Percentiles rank a stretch among this genome's conserved stretches.
These are phyloP conservation scores for Ellobius talpinus DNA, from an alignment of 2,113 vertebrate genomes.

Conservation along the genomic window DNA sequence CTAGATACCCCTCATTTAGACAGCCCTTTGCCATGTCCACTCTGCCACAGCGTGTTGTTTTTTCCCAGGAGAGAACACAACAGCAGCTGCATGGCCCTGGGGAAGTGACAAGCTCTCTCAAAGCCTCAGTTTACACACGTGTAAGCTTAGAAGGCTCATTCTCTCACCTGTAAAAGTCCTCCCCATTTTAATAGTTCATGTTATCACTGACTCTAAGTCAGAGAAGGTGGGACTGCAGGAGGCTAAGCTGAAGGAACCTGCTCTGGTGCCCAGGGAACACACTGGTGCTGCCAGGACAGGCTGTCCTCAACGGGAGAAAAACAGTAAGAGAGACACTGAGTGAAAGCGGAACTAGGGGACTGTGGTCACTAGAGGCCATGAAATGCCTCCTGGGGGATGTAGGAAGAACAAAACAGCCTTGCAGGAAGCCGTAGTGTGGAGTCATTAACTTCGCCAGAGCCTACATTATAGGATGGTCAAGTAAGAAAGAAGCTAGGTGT, in stretches of 20 bases:
- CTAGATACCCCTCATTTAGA: neutral
- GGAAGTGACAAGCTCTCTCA: neutral
- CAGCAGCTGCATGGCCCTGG: neutral
- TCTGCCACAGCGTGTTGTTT: neutral
- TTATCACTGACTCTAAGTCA: neutral
- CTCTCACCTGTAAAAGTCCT: neutral
- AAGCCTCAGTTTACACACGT: neutral
- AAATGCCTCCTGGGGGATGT: too few species aligned
- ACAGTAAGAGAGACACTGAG: neutral
- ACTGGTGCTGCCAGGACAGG: neutral
- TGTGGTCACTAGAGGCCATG: neutral
- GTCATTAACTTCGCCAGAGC: neutral
- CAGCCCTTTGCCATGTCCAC: neutral
- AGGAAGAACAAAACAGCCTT: neutral
- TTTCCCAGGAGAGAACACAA: neutral
- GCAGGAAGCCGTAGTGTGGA: neutral
- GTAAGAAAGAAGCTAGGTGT: neutral
- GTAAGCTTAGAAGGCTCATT: neutral
- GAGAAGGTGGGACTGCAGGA: neutral
- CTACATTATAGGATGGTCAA: constrained; percentile 37
- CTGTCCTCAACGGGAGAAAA: neutral
- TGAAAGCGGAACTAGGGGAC: neutral
- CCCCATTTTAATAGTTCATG: neutral
- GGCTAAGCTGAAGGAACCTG: neutral
- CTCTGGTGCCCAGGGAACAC: neutral